Evolutionary conservation across 2,888 invertebrate species (phyloP).

Genomic region (Parapristionchus giblindavisi): DNA sequence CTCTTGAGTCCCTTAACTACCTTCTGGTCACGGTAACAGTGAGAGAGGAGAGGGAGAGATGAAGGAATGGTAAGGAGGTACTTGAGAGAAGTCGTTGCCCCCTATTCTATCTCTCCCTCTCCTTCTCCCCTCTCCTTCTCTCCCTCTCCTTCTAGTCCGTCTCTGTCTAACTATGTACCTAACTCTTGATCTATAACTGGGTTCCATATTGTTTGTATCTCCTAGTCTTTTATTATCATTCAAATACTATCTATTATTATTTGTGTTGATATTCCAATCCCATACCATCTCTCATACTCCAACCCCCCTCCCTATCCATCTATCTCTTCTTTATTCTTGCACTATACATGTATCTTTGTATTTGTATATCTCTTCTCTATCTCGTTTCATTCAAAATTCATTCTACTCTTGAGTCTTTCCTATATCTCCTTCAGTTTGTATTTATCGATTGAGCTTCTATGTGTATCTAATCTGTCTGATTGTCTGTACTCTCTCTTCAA

Average conservation of each 20-base stretch:
- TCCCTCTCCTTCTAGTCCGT: background rate
- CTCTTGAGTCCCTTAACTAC: too few relatives aligned
- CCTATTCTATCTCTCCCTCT: background rate
- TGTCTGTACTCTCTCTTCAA: background rate
- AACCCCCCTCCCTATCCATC: background rate
- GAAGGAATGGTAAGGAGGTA: too few relatives aligned
- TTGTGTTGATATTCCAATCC: too few relatives aligned
- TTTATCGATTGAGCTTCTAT: background rate
- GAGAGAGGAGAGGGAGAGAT: too few relatives aligned
- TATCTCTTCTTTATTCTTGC: background rate
- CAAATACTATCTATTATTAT: too few relatives aligned
- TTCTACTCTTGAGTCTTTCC: background rate
- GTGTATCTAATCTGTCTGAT: background rate
- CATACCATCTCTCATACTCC: background rate
- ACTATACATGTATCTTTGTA: background rate
- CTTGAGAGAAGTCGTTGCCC: too few relatives aligned
- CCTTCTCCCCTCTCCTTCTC: background rate
- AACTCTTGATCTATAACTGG: too few relatives aligned
- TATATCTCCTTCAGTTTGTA: constrained; percentile 5
- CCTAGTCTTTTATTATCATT: too few relatives aligned
- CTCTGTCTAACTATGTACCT: too few relatives aligned
- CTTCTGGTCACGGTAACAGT: too few relatives aligned
- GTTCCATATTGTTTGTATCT: too few relatives aligned
- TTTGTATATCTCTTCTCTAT: background rate
- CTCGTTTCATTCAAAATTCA: background rate